Evolutionary conservation across 1,140 invertebrate species (phyloP).

Genomic region (Stegodyphus dumicola): DNA sequence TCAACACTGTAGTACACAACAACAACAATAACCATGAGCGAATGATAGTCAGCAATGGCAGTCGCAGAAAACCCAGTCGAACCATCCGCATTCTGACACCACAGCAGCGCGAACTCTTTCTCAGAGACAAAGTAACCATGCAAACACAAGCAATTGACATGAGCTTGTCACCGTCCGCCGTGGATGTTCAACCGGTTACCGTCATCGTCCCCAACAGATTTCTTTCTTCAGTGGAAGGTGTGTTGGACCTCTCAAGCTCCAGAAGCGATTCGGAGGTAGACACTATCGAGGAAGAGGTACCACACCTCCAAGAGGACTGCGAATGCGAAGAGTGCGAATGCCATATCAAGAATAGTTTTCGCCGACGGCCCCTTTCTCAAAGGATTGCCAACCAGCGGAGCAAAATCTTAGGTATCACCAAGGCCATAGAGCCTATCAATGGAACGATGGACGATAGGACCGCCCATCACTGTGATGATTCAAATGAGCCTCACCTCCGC

Average conservation of each 20-base stretch:
- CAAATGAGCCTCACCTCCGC: conserved; percentile 4
- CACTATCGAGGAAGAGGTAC: conserved; percentile 73
- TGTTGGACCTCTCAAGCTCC: conserved; percentile 63
- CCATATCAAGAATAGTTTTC: background rate
- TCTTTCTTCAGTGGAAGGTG: conserved; percentile 56
- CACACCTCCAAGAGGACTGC: conserved; percentile 3
- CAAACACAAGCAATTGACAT: conserved; percentile 65
- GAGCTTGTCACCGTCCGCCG: conserved; percentile 60
- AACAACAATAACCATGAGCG: background rate
- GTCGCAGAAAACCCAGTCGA: conserved; percentile 63
- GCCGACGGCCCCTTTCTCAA: conserved; percentile 19
- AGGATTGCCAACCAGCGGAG: conserved; percentile 31
- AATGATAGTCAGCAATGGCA: conserved; percentile 81
- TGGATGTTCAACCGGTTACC: background rate
- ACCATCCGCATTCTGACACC: conserved; percentile 64
- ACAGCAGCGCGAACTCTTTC: conserved; percentile 62
- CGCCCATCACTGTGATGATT: conserved; percentile 28
- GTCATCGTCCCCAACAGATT: conserved; percentile 38
- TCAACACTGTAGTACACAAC: conserved; percentile 65
- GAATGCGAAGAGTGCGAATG: background rate
- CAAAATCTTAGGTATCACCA: background rate
- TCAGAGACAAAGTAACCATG: conserved; percentile 58
- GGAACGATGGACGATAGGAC: background rate
- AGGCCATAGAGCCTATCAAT: conserved; percentile 24
- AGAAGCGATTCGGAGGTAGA: conserved; percentile 81